Percentiles rank a stretch among this genome's conserved stretches.
Conservation (phyloP, 1,140 invertebrate species). For the Neodiprion pinetum region DNA sequence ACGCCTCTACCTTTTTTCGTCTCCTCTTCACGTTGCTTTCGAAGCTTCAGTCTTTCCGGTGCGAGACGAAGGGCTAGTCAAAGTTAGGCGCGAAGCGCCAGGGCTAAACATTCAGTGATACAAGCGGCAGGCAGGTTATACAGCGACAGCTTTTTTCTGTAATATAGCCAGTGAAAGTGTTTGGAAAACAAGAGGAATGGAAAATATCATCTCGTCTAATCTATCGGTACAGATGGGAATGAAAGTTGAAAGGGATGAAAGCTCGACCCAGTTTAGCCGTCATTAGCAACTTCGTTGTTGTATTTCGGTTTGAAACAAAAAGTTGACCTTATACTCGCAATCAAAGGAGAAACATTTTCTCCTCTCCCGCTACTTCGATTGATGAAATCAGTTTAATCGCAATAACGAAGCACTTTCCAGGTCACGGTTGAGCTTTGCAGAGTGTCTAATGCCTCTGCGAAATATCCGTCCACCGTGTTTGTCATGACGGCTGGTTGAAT, state of each 20-base stretch:
- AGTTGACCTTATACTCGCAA: too few species aligned
- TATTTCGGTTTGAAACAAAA: too few species aligned
- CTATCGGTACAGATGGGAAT: too few species aligned
- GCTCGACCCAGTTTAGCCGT: too few species aligned
- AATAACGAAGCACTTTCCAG: too few species aligned
- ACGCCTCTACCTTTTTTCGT: constrained; percentile 6
- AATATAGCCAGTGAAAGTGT: neutral
- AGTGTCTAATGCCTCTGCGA: neutral
- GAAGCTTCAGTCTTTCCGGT: constrained; percentile 5
- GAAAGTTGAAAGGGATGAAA: too few species aligned
- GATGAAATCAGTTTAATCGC: too few species aligned
- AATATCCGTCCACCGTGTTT: neutral
- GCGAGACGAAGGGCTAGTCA: constrained; percentile 18
- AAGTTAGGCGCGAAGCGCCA: constrained; percentile 9
- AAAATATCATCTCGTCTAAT: neutral
- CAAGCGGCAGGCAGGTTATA: constrained; percentile 9
- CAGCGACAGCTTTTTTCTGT: constrained; percentile 19
- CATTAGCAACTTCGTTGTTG: too few species aligned
- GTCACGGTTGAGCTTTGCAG: neutral
- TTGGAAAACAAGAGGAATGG: neutral
- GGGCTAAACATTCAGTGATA: constrained; percentile 18
- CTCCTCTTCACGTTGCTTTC: constrained; percentile 8
- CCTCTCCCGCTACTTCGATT: too few species aligned
- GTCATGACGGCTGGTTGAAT: neutral
- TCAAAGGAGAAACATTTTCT: too few species aligned